Base-by-base conservation (phyloP, 2,113 vertebrate species). In the Lepus europaeus region DNA sequence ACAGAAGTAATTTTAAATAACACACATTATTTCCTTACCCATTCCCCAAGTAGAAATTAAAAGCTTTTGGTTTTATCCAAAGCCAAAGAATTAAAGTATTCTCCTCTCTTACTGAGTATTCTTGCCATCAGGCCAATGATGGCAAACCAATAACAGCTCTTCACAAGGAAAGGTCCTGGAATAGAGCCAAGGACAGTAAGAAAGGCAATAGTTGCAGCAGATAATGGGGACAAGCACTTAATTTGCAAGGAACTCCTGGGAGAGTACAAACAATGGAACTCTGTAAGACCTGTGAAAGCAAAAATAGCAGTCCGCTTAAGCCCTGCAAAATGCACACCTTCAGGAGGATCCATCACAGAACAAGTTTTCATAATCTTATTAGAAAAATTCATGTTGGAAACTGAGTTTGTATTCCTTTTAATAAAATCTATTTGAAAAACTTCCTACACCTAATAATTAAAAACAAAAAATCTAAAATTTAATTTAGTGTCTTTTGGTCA, bases 361-460 rank as follows among this genome's bases (percentile, higher is more conserved):
- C 27, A 29, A 77, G 69, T 79, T 78, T 39, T 59, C 36, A 79
- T 79, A n/a, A n/a, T 68, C 49, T 59, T 56, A 6, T 77, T 33
- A 33, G 29, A 69, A 86, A 86, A 79, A 33, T 70, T 70, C 10
- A 3, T 45, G 78, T 20, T 85, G 49, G 59, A 78, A 86, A 4
- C 63, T 69, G 33, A 53, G 25, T 79, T 92, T 87, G 36, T 79
- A 72, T 17, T n/a, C 81, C 90, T 49, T 92, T 92, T 45, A 78
- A 86, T 78, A 68, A 92, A 84, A 69, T 49, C 81, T 77, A 77
- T 49, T 29, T 59, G 20, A 70, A 78, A 69, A 70, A 59, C 11
- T 79, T 87, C 78, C 64, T 78, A 49, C 14, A 92, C 63, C 49
- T 33, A 63, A 77, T 27, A 45, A 33, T 72, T 72, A 59, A 17